Conservation (phyloP, 2,888 invertebrate genomes). For the Lasioglossum vierecki region DNA sequence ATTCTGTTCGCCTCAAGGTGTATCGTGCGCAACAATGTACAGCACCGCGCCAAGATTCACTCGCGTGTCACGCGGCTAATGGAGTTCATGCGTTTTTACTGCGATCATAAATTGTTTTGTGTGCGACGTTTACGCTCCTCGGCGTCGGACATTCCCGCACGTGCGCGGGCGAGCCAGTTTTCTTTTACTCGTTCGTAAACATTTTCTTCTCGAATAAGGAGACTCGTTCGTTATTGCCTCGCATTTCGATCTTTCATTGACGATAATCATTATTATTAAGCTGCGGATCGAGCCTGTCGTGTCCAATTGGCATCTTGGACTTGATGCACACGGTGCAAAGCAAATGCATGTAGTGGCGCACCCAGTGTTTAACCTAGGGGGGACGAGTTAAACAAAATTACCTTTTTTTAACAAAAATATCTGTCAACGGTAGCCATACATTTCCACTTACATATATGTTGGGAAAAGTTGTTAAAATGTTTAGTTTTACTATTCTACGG, state of each 20-base stretch:
- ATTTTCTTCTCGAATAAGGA: constrained; percentile 8
- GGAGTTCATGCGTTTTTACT: constrained; percentile 68
- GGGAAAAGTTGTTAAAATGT: too few species aligned
- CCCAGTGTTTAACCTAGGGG: too few species aligned
- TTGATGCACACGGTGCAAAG: not conserved
- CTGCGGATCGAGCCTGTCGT: not conserved
- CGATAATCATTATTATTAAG: not conserved
- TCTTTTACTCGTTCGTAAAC: constrained; percentile 7
- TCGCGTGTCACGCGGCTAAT: constrained; percentile 64
- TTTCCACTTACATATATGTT: too few species aligned
- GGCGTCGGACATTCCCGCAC: constrained; percentile 40
- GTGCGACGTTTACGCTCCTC: constrained; percentile 65
- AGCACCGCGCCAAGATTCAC: constrained; percentile 63
- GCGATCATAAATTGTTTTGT: constrained; percentile 68
- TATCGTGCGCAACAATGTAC: constrained; percentile 49
- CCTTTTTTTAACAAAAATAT: too few species aligned
- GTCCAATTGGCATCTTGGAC: not conserved
- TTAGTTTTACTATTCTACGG: too few species aligned
- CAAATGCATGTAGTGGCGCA: not conserved
- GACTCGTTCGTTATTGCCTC: not conserved
- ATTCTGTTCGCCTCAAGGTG: constrained; percentile 21
- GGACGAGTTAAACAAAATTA: too few species aligned
- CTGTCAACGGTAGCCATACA: too few species aligned
- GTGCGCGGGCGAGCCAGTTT: constrained; percentile 25
- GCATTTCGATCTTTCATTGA: not conserved